These are phyloP conservation scores for Myotis yumanensis DNA, from an alignment of 2,113 vertebrate species.

Conservation along the genomic window DNA sequence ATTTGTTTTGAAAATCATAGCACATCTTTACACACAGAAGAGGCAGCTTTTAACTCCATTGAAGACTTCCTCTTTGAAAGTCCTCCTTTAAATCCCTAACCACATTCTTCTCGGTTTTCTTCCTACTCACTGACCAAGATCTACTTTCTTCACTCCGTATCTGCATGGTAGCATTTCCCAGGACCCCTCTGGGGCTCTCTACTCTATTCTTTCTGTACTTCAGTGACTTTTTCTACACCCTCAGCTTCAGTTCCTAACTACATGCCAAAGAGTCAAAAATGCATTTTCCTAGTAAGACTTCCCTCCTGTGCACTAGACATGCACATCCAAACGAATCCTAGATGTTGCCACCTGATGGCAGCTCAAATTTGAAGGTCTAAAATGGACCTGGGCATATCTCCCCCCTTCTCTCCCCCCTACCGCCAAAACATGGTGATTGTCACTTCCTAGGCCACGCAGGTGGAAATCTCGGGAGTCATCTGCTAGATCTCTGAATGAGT, in stretches of 20 bases:
- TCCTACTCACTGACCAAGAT: conserved; percentile 68
- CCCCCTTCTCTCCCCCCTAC: not conserved
- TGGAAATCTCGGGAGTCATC: not conserved
- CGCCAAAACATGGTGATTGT: not conserved
- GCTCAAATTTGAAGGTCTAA: not conserved
- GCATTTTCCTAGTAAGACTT: not conserved
- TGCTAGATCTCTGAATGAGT: not conserved
- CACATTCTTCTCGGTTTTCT: conserved; percentile 71
- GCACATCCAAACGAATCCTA: not conserved
- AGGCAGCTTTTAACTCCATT: conserved; percentile 71
- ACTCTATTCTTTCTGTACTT: not conserved
- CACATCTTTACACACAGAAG: conserved; percentile 67
- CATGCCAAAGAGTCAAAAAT: not conserved
- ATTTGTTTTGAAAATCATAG: conserved; percentile 76
- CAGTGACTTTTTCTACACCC: conserved; percentile 35
- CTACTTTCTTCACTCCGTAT: conserved; percentile 45
- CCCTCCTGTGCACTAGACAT: not conserved
- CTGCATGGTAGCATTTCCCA: conserved; percentile 51
- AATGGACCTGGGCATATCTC: not conserved
- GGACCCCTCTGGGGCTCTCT: conserved; percentile 32
- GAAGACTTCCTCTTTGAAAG: conserved; percentile 73
- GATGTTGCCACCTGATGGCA: not conserved
- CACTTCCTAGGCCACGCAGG: not conserved
- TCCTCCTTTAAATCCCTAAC: conserved; percentile 69
- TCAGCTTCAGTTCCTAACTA: conserved; percentile 1